These are phyloP conservation scores for Sarcophilus harrisii DNA, from an alignment of 2,797 vertebrate species.

Conservation along the genomic window DNA sequence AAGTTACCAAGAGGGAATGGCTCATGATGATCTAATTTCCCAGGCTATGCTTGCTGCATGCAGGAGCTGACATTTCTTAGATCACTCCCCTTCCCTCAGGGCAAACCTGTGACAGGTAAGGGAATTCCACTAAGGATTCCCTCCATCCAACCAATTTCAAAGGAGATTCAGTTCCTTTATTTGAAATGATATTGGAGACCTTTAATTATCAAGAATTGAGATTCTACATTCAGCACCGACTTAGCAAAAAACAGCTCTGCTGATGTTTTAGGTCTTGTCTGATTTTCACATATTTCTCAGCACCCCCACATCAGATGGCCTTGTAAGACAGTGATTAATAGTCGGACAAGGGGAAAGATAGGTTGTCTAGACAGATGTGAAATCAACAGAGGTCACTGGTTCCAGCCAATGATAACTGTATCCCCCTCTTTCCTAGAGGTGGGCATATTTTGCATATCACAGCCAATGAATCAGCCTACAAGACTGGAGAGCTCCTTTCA, in stretches of 20 bases:
- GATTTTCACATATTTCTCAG: background rate
- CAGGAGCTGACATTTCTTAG: background rate
- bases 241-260: background rate
- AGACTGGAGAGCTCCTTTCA: background rate
- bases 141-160: background rate
- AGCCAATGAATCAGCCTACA: background rate
- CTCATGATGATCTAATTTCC: background rate
- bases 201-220: background rate
- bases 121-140: background rate
- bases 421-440: background rate
- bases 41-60: background rate
- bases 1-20: background rate
- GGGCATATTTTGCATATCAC: background rate
- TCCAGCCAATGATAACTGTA: background rate
- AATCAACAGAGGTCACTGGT: background rate
- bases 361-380: background rate
- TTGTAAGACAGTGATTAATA: background rate
- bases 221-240: background rate
- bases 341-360: background rate
- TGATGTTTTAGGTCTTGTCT: background rate
- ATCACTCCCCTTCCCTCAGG: background rate
- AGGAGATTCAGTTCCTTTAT: background rate
- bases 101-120: background rate
- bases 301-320: background rate
- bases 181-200: background rate